A percentile compares a stretch with the other conserved stretches of the same genome.
These are phyloP conservation scores for Cydia pomonella DNA, from an alignment of 1,140 invertebrate species.

Conservation along the genomic window DNA sequence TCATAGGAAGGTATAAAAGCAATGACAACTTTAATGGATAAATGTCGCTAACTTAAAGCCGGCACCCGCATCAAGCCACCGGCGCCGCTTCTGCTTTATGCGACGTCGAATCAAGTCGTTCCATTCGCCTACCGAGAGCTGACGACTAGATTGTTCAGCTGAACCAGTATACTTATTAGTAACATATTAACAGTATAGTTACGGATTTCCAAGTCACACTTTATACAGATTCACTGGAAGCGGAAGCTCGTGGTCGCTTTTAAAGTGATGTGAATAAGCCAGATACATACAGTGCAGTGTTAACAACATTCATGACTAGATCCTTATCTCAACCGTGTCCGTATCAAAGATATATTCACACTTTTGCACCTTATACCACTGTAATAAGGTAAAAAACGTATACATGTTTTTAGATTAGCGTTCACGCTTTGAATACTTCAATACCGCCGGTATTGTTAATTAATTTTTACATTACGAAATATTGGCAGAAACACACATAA, in stretches of 20 bases:
- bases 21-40: neutral
- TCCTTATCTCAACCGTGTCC: neutral
- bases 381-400: neutral
- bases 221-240: neutral
- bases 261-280: neutral
- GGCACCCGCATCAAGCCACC: neutral
- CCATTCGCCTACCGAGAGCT: neutral
- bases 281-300: slow-evolving; percentile 6
- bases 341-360: neutral
- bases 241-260: neutral
- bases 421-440: neutral
- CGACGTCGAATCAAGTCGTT: neutral
- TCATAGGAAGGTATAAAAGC: neutral
- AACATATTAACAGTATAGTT: too few relatives aligned
- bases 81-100: slow-evolving; percentile 14
- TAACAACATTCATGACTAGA: slow-evolving; percentile 13
- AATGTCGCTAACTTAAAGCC: neutral
- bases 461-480: neutral
- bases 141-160: neutral
- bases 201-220: neutral
- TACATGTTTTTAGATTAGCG: neutral
- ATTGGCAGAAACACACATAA: neutral
- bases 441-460: neutral
- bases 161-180: neutral
- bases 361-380: neutral